Percentiles rank a stretch among this genome's conserved stretches.
These are phyloP conservation scores for Phrynocephalus guinanensis DNA, from an alignment of 2,797 vertebrate species.

Conservation along the genomic window DNA sequence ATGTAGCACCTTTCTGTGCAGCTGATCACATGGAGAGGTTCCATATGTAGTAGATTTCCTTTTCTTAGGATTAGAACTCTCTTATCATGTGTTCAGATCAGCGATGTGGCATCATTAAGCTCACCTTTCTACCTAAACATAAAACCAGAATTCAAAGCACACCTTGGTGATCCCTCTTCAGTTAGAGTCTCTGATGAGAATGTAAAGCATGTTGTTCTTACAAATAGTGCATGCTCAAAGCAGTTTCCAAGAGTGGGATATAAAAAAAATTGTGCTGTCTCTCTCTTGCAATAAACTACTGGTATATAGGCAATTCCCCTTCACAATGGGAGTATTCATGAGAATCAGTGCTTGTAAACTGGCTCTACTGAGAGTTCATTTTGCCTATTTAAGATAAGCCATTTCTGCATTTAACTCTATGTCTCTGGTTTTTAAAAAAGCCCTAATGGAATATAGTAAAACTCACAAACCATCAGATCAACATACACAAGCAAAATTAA, in stretches of 20 bases:
- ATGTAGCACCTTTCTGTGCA: no score
- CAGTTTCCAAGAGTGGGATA: conserved; percentile 27
- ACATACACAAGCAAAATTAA: conserved; percentile 75
- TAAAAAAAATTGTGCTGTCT: conserved; percentile 53
- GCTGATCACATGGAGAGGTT: no score
- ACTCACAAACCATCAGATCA: conserved; percentile 75
- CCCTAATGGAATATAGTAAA: conserved; percentile 77
- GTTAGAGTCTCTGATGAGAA: conserved; percentile 12
- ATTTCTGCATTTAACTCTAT: conserved; percentile 70
- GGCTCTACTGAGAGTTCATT: conserved; percentile 65
- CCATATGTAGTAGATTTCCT: no score
- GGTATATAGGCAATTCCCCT: conserved; percentile 61
- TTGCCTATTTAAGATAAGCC: conserved; percentile 71
- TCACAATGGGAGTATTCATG: conserved; percentile 70
- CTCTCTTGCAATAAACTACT: conserved; percentile 63
- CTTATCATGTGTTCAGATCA: no score
- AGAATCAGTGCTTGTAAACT: conserved; percentile 71
- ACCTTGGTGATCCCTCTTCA: background rate
- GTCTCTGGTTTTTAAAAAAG: conserved; percentile 64
- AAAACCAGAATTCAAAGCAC: conserved; percentile 26
- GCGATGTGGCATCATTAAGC: background rate
- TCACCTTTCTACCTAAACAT: conserved; percentile 43
- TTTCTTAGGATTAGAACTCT: no score
- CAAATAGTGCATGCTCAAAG: background rate
- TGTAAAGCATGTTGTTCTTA: conserved; percentile 36